These are phyloP conservation scores for Myotis daubentonii DNA, from an alignment of 2,797 vertebrate genomes.

Conservation along the genomic window DNA sequence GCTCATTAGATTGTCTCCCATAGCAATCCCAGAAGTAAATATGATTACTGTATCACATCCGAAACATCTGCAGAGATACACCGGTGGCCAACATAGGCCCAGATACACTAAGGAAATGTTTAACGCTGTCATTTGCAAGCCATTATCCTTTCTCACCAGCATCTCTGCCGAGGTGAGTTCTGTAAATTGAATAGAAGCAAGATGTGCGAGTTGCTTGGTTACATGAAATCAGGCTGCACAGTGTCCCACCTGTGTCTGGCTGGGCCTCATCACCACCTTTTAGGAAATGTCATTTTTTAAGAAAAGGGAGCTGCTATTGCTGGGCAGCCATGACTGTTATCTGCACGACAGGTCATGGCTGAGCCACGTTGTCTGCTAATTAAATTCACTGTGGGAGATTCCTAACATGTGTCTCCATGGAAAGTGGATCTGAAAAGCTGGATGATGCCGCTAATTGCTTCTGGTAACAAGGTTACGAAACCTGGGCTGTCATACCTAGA, in stretches of 20 bases:
- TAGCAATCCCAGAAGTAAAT: conserved; percentile 59
- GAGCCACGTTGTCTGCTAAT: conserved; percentile 81
- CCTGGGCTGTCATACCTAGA: conserved; percentile 46
- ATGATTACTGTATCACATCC: conserved; percentile 11
- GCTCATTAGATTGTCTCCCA: conserved; percentile 48
- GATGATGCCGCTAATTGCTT: conserved; percentile 82
- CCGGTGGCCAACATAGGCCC: neutral
- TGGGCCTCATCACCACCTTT: conserved; percentile 64
- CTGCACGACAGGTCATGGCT: conserved; percentile 70
- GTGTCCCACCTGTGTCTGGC: conserved; percentile 49
- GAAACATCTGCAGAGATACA: conserved; percentile 52
- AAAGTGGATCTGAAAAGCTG: conserved; percentile 80
- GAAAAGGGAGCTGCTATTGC: conserved; percentile 7
- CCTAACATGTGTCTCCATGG: conserved; percentile 75
- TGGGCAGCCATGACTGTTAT: conserved; percentile 67
- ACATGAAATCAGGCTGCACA: conserved; percentile 58
- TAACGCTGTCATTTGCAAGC: conserved; percentile 19
- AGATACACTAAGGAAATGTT: neutral
- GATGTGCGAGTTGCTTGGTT: conserved; percentile 62
- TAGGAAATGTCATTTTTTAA: conserved; percentile 71
- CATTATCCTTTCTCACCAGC: neutral
- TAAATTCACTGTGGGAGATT: conserved; percentile 85
- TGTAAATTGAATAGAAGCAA: conserved; percentile 65
- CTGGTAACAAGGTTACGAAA: conserved; percentile 83
- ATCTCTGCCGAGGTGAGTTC: conserved; percentile 53